Conservation (phyloP, 1,140 invertebrate genomes). For the Daktulosphaira vitifoliae region DNA sequence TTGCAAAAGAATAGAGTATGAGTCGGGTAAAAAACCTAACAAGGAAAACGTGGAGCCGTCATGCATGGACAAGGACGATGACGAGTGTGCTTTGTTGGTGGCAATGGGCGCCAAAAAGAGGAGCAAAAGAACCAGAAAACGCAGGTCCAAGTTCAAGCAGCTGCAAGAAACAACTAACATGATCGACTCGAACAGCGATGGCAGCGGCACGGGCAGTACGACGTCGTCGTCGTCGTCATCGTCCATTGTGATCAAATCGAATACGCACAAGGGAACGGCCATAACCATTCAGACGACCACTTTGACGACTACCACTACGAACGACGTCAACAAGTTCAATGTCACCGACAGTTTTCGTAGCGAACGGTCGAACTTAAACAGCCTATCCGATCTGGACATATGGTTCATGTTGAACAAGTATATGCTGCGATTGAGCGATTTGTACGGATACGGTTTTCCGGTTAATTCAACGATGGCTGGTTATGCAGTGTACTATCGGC, state of each 20-base stretch:
- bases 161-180: no score
- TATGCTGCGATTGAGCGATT: accelerated
- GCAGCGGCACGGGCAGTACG: neutral
- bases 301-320: no score
- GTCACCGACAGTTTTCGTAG: neutral
- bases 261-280: neutral
- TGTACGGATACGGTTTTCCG: neutral
- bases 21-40: neutral
- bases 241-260: neutral
- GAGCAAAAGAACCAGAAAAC: neutral
- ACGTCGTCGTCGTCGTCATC: no score
- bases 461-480: neutral
- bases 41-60: neutral
- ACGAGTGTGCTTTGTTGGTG: neutral
- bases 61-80: neutral
- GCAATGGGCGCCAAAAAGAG: neutral
- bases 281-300: neutral
- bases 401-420: neutral
- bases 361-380: neutral
- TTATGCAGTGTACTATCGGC: neutral
- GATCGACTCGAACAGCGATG: no score
- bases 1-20: no score
- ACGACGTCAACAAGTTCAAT: neutral
- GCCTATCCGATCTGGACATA: neutral
- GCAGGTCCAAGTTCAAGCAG: neutral